Conservation (phyloP, 2,113 vertebrate species). For the Machaerirhynchus nigripectus region DNA sequence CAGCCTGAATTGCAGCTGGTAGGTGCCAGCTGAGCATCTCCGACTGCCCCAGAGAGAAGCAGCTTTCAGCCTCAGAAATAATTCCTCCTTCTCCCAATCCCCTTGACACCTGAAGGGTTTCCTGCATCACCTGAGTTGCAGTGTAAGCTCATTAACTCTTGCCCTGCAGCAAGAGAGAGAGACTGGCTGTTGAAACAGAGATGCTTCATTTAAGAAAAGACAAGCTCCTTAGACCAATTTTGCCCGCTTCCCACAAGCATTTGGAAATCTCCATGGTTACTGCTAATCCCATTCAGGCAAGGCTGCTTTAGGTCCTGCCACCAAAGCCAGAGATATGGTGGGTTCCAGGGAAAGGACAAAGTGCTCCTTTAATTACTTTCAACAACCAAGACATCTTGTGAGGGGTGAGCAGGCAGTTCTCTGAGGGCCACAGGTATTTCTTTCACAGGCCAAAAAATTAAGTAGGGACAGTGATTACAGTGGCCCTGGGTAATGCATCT, state of each 20-base stretch:
- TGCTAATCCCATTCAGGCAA: background rate
- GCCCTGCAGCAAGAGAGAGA: background rate
- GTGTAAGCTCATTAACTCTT: background rate
- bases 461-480: too few relatives aligned
- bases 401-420: background rate
- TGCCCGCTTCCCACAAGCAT: background rate
- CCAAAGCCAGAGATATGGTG: background rate
- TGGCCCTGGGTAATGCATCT: background rate
- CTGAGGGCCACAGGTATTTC: background rate
- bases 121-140: background rate
- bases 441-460: background rate
- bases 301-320: background rate
- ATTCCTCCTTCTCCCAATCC: background rate
- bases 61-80: background rate
- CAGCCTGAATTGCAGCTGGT: background rate
- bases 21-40: background rate
- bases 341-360: background rate
- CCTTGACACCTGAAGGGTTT: background rate
- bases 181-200: background rate
- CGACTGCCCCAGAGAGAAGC: rapidly evolving
- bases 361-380: background rate
- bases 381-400: background rate
- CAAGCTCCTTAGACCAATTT: background rate
- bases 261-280: background rate
- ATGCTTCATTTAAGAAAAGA: background rate